Percentiles rank a stretch among this genome's conserved stretches.
These are phyloP conservation scores for Hypolimnas misippus DNA, from an alignment of 2,888 invertebrate species.

Conservation along the genomic window DNA sequence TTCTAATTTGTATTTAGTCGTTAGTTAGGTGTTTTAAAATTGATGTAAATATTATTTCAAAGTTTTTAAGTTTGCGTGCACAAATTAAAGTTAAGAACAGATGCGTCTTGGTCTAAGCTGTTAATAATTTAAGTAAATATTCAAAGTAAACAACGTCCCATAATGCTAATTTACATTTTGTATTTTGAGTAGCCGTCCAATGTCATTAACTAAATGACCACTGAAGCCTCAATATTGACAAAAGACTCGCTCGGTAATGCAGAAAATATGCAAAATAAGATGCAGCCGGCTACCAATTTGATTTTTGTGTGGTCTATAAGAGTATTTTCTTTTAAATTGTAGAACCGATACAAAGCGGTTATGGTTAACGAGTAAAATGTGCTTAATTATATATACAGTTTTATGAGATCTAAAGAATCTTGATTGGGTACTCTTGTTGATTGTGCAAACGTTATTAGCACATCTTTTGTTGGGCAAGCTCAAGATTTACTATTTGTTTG, in stretches of 20 bases:
- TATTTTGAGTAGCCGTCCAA: constrained; percentile 55
- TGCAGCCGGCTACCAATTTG: constrained; percentile 44
- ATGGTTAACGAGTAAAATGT: not conserved
- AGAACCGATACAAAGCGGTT: constrained; percentile 11
- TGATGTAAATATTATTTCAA: no score
- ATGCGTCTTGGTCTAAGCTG: not conserved
- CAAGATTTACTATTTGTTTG: constrained; percentile 73
- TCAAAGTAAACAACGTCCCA: constrained; percentile 11
- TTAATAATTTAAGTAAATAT: constrained; percentile 14
- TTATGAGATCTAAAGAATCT: constrained; percentile 17
- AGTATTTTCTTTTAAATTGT: constrained; percentile 17
- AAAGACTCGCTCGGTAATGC: constrained; percentile 74
- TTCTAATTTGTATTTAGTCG: no score
- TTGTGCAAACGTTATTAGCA: constrained; percentile 52
- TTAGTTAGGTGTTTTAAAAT: no score
- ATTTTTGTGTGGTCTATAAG: constrained; percentile 45
- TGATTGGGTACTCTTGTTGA: constrained; percentile 7
- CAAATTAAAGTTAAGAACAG: not conserved
- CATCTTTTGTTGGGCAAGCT: constrained; percentile 58
- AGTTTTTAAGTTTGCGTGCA: not conserved
- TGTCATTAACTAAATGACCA: constrained; percentile 66
- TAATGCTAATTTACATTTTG: constrained; percentile 49
- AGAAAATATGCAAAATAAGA: constrained; percentile 78
- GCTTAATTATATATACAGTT: constrained; percentile 8
- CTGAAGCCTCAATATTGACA: constrained; percentile 74